Evolutionary conservation across 2,113 vertebrate species (phyloP).

Genomic region (mouse (Mus musculus)): GRCm39 chr16:94563501-94564000

Average conservation of each 20-base stretch:
- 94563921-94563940: not conserved
- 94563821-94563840: not conserved
- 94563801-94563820: not conserved
- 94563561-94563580: not conserved
- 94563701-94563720: not conserved
- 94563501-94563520: slow-evolving; percentile 96
- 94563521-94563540: slow-evolving; percentile 98
- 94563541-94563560: slow-evolving; percentile 91
- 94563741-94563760: not conserved
- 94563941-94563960: not conserved
- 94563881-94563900: not conserved
- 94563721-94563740: not conserved
- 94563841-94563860: not conserved
- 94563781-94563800: not conserved
- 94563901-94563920: not conserved
- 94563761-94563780: not conserved
- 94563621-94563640: fast-evolving
- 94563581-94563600: not conserved
- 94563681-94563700: fast-evolving
- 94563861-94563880: too few species aligned
- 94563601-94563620: fast-evolving
- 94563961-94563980: too few species aligned
- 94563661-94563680: fast-evolving
- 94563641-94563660: not conserved
- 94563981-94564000: not conserved